A percentile compares a stretch with the other conserved stretches of the same genome.
Evolutionary conservation across 2,113 vertebrate genomes (phyloP).

Genomic region (Crotalus tigris): DNA sequence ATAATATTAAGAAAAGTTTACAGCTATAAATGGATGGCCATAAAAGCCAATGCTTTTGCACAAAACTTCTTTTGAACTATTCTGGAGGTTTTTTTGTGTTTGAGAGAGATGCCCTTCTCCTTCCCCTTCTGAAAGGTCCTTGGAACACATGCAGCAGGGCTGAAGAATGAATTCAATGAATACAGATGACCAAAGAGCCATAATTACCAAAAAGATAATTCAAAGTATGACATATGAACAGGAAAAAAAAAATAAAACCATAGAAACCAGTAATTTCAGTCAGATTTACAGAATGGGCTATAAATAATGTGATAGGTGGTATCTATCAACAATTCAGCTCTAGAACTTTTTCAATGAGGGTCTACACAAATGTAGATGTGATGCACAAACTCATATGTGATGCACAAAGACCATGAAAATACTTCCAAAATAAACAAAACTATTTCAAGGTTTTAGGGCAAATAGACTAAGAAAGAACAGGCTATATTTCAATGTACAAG

Average conservation of each 20-base stretch:
- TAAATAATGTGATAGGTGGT: neutral
- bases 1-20: neutral
- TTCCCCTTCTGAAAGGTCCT: neutral
- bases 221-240: neutral
- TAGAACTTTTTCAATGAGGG: neutral
- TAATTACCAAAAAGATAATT: neutral
- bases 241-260: neutral
- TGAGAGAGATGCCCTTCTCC: neutral
- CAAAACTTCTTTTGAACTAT: neutral
- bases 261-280: neutral
- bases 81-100: neutral
- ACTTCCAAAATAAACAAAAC: neutral
- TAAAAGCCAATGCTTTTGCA: neutral
- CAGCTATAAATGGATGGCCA: neutral
- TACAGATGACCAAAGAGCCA: too few species aligned
- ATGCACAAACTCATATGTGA: neutral
- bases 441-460: neutral
- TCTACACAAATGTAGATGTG: neutral
- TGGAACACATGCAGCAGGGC: neutral
- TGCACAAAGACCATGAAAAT: neutral
- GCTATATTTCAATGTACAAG: neutral
- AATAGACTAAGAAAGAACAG: neutral
- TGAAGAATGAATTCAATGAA: neutral
- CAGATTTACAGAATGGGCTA: neutral
- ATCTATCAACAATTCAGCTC: neutral